Percentiles rank a stretch among this genome's conserved stretches.
Evolutionary conservation across 2,888 invertebrate genomes (phyloP).

Genomic region (Blastobasis adustella): DNA sequence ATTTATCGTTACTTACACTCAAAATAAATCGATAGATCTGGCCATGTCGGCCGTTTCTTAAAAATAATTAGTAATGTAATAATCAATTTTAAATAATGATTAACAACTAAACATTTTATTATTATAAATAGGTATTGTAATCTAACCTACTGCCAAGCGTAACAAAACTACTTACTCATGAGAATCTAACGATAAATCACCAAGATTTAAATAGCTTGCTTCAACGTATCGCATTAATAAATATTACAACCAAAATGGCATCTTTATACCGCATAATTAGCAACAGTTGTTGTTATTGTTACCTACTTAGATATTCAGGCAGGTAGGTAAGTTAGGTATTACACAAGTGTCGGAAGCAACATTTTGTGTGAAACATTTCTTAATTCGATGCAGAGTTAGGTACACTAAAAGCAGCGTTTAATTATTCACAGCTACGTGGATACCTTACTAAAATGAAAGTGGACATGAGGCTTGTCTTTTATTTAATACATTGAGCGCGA

Average conservation of each 20-base stretch:
- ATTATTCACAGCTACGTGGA: too few species aligned
- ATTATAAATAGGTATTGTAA: slow-evolving; percentile 37
- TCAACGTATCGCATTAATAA: slow-evolving; percentile 14
- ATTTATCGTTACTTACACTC: slow-evolving; percentile 41
- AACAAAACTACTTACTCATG: slow-evolving; percentile 47
- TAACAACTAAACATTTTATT: slow-evolving; percentile 48
- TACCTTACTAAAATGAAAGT: too few species aligned
- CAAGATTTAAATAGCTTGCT: slow-evolving; percentile 47
- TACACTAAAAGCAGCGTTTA: too few species aligned
- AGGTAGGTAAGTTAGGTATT: too few species aligned
- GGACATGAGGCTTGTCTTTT: too few species aligned
- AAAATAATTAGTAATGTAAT: slow-evolving; percentile 27
- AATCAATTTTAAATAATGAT: slow-evolving; percentile 28
- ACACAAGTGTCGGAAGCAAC: too few species aligned
- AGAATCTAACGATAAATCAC: slow-evolving; percentile 63
- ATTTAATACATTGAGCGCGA: too few species aligned
- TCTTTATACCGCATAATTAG: slow-evolving; percentile 8
- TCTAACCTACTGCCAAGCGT: slow-evolving; percentile 57
- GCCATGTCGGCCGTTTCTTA: slow-evolving; percentile 21
- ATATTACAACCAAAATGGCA: slow-evolving; percentile 42
- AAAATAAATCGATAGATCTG: slow-evolving; percentile 38
- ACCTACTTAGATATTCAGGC: too few species aligned
- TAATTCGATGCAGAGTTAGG: too few species aligned
- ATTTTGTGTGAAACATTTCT: too few species aligned
- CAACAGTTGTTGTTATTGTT: too few species aligned